Percentiles rank a stretch among this genome's conserved stretches.
These are phyloP conservation scores for Passerculus sandwichensis DNA, from an alignment of 2,797 vertebrate genomes.

Conservation along the genomic window DNA sequence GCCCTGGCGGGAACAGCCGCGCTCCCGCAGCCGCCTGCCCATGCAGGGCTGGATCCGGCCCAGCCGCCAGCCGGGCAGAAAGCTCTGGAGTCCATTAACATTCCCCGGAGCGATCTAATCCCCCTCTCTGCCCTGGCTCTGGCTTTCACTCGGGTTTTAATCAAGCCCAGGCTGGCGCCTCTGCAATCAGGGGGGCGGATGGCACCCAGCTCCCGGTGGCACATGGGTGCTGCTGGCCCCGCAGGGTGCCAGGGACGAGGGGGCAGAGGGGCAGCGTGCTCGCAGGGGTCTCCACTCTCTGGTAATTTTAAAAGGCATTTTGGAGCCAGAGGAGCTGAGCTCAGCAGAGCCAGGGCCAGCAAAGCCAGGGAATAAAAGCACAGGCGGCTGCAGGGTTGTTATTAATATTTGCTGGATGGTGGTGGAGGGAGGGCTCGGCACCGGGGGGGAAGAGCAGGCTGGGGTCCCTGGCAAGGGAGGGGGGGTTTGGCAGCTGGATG, in stretches of 20 bases:
- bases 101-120: conserved; percentile 44
- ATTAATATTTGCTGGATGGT: conserved; percentile 28
- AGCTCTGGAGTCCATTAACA: conserved; percentile 57
- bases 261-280: background rate
- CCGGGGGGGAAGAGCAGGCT: background rate
- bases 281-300: conserved; percentile 40
- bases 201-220: background rate
- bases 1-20: background rate
- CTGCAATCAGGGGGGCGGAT: background rate
- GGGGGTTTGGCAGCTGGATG: background rate
- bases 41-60: background rate
- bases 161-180: conserved; percentile 60
- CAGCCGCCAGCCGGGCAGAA: conserved; percentile 7
- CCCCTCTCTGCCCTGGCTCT: conserved; percentile 51
- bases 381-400: conserved; percentile 20
- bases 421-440: background rate
- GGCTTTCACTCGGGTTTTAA: conserved; percentile 42
- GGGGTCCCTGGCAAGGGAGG: background rate
- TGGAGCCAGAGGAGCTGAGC: conserved; percentile 63
- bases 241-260: background rate
- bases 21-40: background rate
- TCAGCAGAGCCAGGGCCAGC: conserved; percentile 60
- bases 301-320: conserved; percentile 46
- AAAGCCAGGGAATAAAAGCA: conserved; percentile 38
- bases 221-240: background rate